Percentiles rank a stretch among this genome's conserved stretches.
Evolutionary conservation across 1,140 invertebrate species (phyloP).

Genomic region (Antheraea mylitta): DNA sequence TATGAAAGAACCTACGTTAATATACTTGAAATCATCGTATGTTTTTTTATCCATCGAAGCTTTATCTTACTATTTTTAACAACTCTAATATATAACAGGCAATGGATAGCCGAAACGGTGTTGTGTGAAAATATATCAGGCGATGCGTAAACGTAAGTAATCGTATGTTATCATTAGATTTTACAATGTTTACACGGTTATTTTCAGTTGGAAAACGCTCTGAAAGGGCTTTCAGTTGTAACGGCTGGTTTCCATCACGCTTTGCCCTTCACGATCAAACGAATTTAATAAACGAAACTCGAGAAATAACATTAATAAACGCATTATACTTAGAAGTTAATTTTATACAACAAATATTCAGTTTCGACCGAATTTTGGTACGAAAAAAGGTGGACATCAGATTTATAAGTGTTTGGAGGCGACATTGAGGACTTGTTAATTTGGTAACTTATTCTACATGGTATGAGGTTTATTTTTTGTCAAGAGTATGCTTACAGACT

Average conservation of each 20-base stretch:
- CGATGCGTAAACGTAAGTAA: background rate
- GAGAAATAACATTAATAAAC: background rate
- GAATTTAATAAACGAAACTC: background rate
- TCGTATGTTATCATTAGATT: conserved; percentile 25
- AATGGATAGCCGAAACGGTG: background rate
- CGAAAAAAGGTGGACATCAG: too few species aligned
- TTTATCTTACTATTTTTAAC: background rate
- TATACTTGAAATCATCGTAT: background rate
- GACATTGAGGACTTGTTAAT: too few species aligned
- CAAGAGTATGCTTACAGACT: too few species aligned
- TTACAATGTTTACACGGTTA: conserved; percentile 29
- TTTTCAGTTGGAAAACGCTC: conserved; percentile 26
- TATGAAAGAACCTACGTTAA: background rate
- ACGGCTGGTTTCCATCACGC: conserved; percentile 11
- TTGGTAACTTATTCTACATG: too few species aligned
- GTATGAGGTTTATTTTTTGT: too few species aligned
- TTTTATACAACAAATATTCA: too few species aligned
- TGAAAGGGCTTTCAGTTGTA: conserved; percentile 26
- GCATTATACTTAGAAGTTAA: too few species aligned
- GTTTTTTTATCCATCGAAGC: background rate
- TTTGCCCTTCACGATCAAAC: background rate
- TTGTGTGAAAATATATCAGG: background rate
- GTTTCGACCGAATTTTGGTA: too few species aligned
- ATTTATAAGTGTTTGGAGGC: too few species aligned
- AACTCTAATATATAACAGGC: background rate